Conservation (phyloP, 1,140 invertebrate species). For the Apocrypta bakeri region DNA sequence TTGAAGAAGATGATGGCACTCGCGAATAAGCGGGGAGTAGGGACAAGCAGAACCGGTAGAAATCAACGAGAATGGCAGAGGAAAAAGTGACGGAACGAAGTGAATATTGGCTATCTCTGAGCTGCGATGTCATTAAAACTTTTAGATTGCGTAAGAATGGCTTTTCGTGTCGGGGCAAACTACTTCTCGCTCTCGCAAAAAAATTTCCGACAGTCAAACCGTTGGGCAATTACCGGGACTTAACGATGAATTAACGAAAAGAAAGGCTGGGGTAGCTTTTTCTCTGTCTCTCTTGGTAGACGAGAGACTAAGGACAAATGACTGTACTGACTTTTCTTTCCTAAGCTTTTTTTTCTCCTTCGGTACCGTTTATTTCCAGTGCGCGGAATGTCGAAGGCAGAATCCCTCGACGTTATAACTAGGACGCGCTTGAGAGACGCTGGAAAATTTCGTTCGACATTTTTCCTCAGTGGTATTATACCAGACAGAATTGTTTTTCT, state of each 20-base stretch:
- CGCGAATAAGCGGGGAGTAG: too few relatives aligned
- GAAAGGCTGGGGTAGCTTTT: neutral
- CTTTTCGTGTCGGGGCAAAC: conserved; percentile 33
- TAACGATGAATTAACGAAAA: conserved; percentile 59
- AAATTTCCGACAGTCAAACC: conserved; percentile 56
- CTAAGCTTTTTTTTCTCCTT: neutral
- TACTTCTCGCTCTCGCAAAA: conserved; percentile 52
- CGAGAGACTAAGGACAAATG: neutral
- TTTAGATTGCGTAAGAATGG: conserved; percentile 74
- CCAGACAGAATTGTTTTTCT: neutral
- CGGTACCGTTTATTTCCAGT: neutral
- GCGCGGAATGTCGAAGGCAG: neutral
- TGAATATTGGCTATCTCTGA: conserved; percentile 72
- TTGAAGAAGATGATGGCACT: too few relatives aligned
- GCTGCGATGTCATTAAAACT: conserved; percentile 73
- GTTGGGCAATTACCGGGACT: conserved; percentile 59
- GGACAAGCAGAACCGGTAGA: neutral
- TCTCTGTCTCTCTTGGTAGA: too few relatives aligned
- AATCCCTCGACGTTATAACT: neutral
- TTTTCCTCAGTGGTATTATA: neutral
- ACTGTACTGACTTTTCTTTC: conserved; percentile 13
- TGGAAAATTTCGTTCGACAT: neutral
- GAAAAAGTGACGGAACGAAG: conserved; percentile 70
- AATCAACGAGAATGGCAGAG: conserved; percentile 42
- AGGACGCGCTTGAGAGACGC: neutral